phyloP scores from a whole-genome alignment of 2,797 vertebrate genomes.

The Micrastur ruficollis region DNA sequence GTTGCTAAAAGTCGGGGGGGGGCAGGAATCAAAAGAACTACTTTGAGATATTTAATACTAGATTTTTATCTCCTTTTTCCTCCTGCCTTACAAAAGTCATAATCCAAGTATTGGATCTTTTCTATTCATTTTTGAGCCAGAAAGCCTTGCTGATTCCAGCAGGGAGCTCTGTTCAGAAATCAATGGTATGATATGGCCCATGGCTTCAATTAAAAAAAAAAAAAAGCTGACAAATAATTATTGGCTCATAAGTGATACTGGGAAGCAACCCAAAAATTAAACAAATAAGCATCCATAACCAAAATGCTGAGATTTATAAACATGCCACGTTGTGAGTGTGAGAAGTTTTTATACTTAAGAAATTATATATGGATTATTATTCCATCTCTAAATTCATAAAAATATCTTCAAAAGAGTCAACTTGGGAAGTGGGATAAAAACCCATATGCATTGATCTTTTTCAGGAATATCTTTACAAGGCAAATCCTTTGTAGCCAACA shows the following conservation, averaged over 20 bases:
- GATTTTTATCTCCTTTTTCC: conserved; percentile 6
- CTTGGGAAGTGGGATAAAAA: conserved; percentile 20
- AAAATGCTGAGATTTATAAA: conserved; percentile 33
- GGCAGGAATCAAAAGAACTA: not conserved
- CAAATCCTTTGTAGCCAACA: not conserved
- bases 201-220: conserved; percentile 21
- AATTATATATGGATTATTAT: conserved; percentile 22
- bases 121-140: conserved; percentile 14
- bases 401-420: conserved; percentile 32
- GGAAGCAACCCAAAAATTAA: conserved; percentile 58
- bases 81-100: conserved; percentile 10
- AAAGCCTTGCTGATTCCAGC: conserved; percentile 28
- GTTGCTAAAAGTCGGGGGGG: not conserved
- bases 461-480: not conserved
- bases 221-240: conserved; percentile 50
- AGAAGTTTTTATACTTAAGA: conserved; percentile 37
- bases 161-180: conserved; percentile 48
- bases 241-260: conserved; percentile 49
- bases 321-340: conserved; percentile 2
- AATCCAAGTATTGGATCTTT: conserved; percentile 42
- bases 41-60: not conserved
- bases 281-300: conserved; percentile 50
- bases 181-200: conserved; percentile 25
- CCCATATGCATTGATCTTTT: not conserved
- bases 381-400: conserved; percentile 11